Base-by-base conservation (phyloP, 2,113 vertebrate species). In the Eretmodus cyanostictus region DNA sequence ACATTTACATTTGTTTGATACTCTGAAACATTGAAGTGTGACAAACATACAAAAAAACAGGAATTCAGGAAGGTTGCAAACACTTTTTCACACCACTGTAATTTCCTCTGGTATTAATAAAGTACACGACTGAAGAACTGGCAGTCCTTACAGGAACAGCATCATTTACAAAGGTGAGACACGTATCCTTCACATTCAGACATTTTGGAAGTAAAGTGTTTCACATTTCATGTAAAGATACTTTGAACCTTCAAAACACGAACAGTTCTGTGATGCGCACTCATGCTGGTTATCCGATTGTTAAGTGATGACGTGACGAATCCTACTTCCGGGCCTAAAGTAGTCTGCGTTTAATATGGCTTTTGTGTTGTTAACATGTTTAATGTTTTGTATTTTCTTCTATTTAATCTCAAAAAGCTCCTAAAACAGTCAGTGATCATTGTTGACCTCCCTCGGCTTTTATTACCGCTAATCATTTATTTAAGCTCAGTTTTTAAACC, bases 191-290 rank as follows among this genome's bases (percentile, higher is more conserved):
- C 10, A 66, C 31, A 66, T 66, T n/a, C 61, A 66, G 34, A 66
- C 61, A n/a, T 57, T 29, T 27, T 57, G 54, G 10, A 54, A 16
- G 24, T 34, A 19, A 12, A 36, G 34, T 38, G 19, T 2, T 38
- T 68, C 63, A 68, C 19, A 5, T 38, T 63, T 19, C 34, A 5
- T 38, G 34, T 1, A 66, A 36, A 12, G 19, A 68, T 4, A 0
- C 19, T 68, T 68, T 68, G 19, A 68, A 5, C 63, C 36, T 59
- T 31, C 27, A 9, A 59, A 59, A 66, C 61, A 38, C 3, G 4
- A n/a, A 0, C 10, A 38, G 34, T 40, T 40, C 34, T 8, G 19
- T 4, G 63, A 13, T 8, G 19, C 0, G 0, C 34, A 38, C 63
- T 68, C n/a, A 2, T 68, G 63, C 19, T n/a, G 10, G 61, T 22